phyloP scores from a whole-genome alignment of 30 jellyfish, hydroid and myxozoan genomes.

The Euphysa ruthae region DNA sequence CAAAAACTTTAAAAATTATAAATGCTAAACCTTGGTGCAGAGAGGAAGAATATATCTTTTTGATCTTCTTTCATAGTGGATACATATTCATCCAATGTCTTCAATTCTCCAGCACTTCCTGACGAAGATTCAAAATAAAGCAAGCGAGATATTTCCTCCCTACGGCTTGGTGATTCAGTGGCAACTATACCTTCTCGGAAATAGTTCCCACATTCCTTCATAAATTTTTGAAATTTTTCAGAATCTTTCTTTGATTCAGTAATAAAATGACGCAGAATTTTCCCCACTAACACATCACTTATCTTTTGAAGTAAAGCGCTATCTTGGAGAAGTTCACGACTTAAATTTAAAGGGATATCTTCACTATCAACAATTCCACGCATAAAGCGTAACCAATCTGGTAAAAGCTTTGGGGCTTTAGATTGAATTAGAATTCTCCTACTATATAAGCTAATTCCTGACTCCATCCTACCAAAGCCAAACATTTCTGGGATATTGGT shows the following conservation, averaged over 20 bases:
- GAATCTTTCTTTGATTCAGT: slow-evolving; percentile 77
- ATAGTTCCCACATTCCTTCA: slow-evolving; percentile 80
- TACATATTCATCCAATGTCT: slow-evolving; percentile 55
- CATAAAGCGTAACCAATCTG: slow-evolving; percentile 86
- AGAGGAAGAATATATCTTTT: slow-evolving; percentile 65
- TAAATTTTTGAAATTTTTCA: slow-evolving; percentile 77
- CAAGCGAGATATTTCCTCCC: slow-evolving; percentile 78
- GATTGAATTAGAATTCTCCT: slow-evolving; percentile 89
- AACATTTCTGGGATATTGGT: slow-evolving; percentile 70
- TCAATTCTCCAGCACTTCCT: slow-evolving; percentile 68
- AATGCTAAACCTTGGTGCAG: slow-evolving; percentile 92
- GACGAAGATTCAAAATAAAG: slow-evolving; percentile 75
- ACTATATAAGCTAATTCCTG: slow-evolving; percentile 75
- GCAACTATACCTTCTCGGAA: slow-evolving; percentile 91
- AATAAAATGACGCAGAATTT: slow-evolving; percentile 50
- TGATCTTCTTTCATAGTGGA: slow-evolving; percentile 79
- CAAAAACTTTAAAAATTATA: too few species aligned
- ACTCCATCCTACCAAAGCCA: slow-evolving; percentile 89
- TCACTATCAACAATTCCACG: slow-evolving; percentile 97
- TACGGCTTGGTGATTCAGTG: slow-evolving; percentile 55
- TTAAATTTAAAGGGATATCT: slow-evolving; percentile 85
- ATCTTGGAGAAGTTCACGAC: slow-evolving; percentile 93
- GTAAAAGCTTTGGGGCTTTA: slow-evolving; percentile 73
- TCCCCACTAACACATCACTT: slow-evolving; percentile 50
- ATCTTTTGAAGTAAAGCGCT: slow-evolving; percentile 76